These are phyloP conservation scores for Chironomus riparius DNA, from an alignment of 2,888 invertebrate species.

Conservation along the genomic window DNA sequence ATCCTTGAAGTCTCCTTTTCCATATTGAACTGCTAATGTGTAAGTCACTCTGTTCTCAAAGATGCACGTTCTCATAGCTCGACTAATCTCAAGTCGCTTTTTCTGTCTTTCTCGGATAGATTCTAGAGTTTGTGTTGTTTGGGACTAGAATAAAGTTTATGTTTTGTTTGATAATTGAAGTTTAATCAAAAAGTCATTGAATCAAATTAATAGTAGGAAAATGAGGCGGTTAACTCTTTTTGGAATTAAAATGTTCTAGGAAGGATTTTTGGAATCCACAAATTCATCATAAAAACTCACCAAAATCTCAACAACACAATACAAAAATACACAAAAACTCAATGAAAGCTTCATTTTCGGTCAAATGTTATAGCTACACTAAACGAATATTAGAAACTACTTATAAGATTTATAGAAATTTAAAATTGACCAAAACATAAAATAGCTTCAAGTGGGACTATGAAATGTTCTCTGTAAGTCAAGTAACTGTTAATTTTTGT, in stretches of 20 bases:
- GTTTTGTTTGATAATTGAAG: too few species aligned
- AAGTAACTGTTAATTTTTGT: too few species aligned
- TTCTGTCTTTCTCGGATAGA: not conserved
- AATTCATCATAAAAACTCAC: not conserved
- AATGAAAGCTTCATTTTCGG: not conserved
- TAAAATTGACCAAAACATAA: too few species aligned
- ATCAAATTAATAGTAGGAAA: too few species aligned
- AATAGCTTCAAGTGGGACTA: too few species aligned
- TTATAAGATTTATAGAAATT: too few species aligned
- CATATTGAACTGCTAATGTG: not conserved
- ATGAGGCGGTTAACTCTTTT: too few species aligned
- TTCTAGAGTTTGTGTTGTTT: not conserved
- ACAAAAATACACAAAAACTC: not conserved
- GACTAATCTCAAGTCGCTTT: not conserved
- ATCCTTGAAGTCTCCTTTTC: constrained; percentile 13
- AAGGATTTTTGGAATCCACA: too few species aligned
- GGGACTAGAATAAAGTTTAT: not conserved
- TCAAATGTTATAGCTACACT: not conserved
- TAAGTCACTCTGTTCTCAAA: not conserved
- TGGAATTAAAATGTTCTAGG: too few species aligned
- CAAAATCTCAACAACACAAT: not conserved
- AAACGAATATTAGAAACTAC: not conserved
- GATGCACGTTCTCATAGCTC: not conserved
- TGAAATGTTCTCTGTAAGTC: too few species aligned
- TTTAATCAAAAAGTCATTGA: too few species aligned